A percentile compares a stretch with the other conserved stretches of the same genome.
Conservation (phyloP, 2,797 vertebrate genomes). For the Manis javanica region DNA sequence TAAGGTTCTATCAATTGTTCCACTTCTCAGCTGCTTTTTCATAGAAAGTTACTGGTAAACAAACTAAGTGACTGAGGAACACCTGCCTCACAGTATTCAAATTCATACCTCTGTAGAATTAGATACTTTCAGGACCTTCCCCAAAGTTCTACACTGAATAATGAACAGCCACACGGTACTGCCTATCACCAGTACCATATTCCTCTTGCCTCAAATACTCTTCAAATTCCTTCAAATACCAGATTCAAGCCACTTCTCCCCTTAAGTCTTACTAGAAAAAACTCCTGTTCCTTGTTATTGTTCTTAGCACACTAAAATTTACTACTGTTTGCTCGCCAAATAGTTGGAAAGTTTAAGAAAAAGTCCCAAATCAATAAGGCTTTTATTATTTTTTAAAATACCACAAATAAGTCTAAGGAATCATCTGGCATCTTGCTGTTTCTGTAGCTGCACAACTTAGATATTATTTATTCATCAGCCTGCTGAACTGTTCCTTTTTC, state of each 20-base stretch:
- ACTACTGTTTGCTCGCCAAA: not conserved
- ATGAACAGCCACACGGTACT: fast-evolving
- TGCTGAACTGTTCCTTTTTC: slow-evolving; percentile 97
- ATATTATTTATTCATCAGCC: slow-evolving; percentile 88
- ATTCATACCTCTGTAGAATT: not conserved
- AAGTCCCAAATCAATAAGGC: not conserved
- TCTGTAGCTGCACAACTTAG: slow-evolving; percentile 55
- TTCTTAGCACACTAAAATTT: not conserved
- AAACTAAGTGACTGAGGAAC: not conserved
- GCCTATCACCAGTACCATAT: not conserved
- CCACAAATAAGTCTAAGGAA: not conserved
- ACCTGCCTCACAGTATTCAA: not conserved
- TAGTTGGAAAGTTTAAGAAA: not conserved
- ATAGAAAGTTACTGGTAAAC: not conserved
- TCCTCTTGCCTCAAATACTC: not conserved
- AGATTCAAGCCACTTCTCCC: not conserved
- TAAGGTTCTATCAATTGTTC: not conserved
- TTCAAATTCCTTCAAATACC: not conserved
- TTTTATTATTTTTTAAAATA: slow-evolving; percentile 67
- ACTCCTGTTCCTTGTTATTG: not conserved
- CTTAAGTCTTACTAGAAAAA: not conserved
- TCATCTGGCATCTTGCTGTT: not conserved
- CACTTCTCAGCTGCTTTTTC: not conserved
- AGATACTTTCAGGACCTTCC: not conserved
- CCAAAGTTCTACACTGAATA: not conserved